Evolutionary conservation across 2,797 vertebrate genomes (phyloP), one percentile per base, ranked within the genome.

Genomic region (Sebastes baramenuke): DNA sequence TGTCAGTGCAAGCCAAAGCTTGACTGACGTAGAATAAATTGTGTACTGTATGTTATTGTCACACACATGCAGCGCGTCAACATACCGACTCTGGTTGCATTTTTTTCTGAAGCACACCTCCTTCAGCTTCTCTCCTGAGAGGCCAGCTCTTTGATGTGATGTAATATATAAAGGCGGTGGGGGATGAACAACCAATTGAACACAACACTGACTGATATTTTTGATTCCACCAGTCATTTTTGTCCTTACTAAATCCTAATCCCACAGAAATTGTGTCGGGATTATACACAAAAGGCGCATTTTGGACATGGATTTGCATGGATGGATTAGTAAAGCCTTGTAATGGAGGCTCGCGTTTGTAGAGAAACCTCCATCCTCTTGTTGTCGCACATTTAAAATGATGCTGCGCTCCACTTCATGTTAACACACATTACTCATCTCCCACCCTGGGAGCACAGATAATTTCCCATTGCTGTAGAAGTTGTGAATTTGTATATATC

Each of bases 271-370:
- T 92, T 94, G 93, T 92, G 88, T 92, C 80, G 66, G 94, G 95
- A 95, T 95, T 96, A 95, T 88, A 89, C 92, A 94, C 92, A 95
- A 95, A 96, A 95, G 92, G 89, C 85, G 67, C 87, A 92, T 94
- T 95, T 94, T 91, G 89, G 91, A 92, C 90, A 92, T 89, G 93
- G 94, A 95, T 95, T 96, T 95, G 91, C 92, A 93, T 93, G 93
- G 88, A 88, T 92, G 94, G 93, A 95, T 96, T 95, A 95, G 93
- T 79, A 92, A 89, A 88, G 89, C 93, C 92, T 90, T 94, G 93
- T 94, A 95, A 95, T 94, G 89, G 94, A 94, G 91, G 92, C 89
- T 77, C 25, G 84, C 69, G 80, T 82, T 91, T 87, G 89, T 73
- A 58, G 81, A 80, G 92, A 89, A 93, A 88, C 77, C 87, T 84